phyloP scores from a whole-genome alignment of 2,888 invertebrate genomes.

The Arctia plantaginis region DNA sequence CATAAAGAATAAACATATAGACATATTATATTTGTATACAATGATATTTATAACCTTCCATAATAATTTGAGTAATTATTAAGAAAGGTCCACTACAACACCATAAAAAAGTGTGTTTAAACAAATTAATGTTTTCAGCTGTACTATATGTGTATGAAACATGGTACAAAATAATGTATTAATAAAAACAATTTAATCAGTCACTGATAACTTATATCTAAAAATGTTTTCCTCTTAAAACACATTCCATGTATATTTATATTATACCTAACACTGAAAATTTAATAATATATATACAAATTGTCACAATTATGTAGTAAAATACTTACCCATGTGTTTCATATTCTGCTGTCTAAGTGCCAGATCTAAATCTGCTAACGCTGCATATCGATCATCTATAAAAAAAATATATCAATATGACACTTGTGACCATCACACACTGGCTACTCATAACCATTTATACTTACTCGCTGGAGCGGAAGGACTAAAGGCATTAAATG shows the following conservation, averaged over 20 bases:
- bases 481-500: slow-evolving; percentile 70
- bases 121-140: not conserved
- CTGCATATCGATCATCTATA: slow-evolving; percentile 96
- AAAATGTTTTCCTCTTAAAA: not conserved
- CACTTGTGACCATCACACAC: not conserved
- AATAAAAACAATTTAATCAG: not conserved
- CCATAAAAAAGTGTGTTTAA: not conserved
- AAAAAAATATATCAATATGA: slow-evolving; percentile 19
- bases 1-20: not conserved
- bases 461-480: slow-evolving; percentile 71
- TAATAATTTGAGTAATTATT: too few relatives aligned
- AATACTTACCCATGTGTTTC: slow-evolving; percentile 76
- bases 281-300: not conserved
- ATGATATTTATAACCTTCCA: not conserved
- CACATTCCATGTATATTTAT: not conserved
- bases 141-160: not conserved
- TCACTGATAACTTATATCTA: not conserved
- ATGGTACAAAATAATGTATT: not conserved
- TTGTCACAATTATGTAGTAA: not conserved
- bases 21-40: not conserved
- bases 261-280: not conserved
- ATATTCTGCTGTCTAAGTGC: slow-evolving; percentile 88
- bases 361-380: slow-evolving; percentile 96
- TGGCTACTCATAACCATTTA: not conserved
- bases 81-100: not conserved